Conservation (phyloP, 2,797 vertebrate species). For the Aplochiton taeniatus region DNA sequence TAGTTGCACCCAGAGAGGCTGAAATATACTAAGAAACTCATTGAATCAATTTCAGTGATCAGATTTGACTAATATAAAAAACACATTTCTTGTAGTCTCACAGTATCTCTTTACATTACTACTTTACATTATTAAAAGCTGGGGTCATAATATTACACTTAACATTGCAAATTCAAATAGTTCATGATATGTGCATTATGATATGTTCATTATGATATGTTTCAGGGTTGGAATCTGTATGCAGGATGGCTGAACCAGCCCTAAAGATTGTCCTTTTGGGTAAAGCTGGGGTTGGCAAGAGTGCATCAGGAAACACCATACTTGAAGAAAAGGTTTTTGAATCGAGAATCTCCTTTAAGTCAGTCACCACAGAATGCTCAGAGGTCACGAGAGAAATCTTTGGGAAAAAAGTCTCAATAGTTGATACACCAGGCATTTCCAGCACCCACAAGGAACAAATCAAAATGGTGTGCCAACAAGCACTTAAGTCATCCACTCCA, state of each 20-base stretch:
- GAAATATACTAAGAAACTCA: too few relatives aligned
- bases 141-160: too few relatives aligned
- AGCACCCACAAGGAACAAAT: background rate
- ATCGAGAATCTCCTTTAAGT: rapidly evolving
- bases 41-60: too few relatives aligned
- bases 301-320: slow-evolving; percentile 29
- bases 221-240: too few relatives aligned
- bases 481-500: background rate
- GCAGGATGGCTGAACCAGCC: background rate
- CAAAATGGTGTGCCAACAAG: background rate
- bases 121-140: too few relatives aligned
- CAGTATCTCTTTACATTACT: too few relatives aligned
- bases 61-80: too few relatives aligned
- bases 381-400: rapidly evolving
- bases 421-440: slow-evolving; percentile 25
- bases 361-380: background rate
- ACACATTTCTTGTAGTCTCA: too few relatives aligned
- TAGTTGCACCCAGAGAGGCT: too few relatives aligned
- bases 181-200: too few relatives aligned
- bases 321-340: slow-evolving; percentile 14
- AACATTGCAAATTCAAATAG: too few relatives aligned
- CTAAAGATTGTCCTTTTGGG: slow-evolving; percentile 36
- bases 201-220: too few relatives aligned
- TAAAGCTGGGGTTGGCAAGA: slow-evolving; percentile 33
- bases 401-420: slow-evolving; percentile 13